These are phyloP conservation scores for Tetrapedia diversipes DNA, from an alignment of 2,888 invertebrate genomes.

Conservation along the genomic window DNA sequence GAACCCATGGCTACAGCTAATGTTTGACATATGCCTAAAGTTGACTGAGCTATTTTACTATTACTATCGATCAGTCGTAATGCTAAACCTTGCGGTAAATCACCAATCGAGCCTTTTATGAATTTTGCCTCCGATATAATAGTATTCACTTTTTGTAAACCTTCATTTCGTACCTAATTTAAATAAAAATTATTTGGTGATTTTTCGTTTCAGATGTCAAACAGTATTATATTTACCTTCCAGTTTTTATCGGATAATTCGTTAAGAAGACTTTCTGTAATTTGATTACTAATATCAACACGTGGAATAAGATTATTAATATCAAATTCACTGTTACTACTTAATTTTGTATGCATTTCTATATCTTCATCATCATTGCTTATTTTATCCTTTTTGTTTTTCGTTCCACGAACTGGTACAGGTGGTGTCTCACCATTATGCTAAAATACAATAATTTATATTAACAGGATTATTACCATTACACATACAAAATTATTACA, in stretches of 20 bases:
- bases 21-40: constrained; percentile 92
- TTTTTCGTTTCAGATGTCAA: neutral
- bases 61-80: constrained; percentile 94
- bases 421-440: constrained; percentile 74
- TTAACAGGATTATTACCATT: constrained; percentile 2
- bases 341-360: constrained; percentile 82
- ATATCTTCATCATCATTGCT: constrained; percentile 82
- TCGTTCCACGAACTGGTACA: constrained; percentile 72
- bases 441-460: constrained; percentile 37
- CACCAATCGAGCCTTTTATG: constrained; percentile 93
- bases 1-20: constrained; percentile 93
- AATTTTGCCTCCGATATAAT: constrained; percentile 90
- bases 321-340: constrained; percentile 84
- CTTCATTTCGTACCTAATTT: constrained; percentile 83
- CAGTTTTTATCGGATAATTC: constrained; percentile 96
- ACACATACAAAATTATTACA: neutral
- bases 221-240: constrained; percentile 87
- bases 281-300: constrained; percentile 91
- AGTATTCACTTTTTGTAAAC: constrained; percentile 86
- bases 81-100: constrained; percentile 91
- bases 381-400: constrained; percentile 65
- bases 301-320: constrained; percentile 88
- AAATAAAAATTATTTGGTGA: constrained; percentile 16
- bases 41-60: constrained; percentile 93
- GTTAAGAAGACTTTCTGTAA: constrained; percentile 91